phyloP scores from a whole-genome alignment of 2,888 invertebrate species.

The Xylophagus ater region DNA sequence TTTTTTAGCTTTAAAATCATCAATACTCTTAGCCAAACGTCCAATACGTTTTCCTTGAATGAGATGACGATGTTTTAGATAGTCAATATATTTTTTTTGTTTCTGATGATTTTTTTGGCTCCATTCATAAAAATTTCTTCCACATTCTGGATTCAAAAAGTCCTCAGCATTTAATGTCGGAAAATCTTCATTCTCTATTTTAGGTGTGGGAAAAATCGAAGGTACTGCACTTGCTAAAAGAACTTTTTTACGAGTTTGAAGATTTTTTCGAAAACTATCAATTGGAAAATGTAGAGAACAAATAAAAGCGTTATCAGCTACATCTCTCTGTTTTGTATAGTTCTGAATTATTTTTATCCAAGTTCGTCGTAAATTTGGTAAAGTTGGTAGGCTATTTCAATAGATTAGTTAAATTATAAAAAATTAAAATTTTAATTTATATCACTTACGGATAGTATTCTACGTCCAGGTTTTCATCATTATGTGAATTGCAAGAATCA shows the following conservation, averaged over 20 bases:
- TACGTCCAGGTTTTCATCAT: background rate
- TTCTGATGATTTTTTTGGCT: slow-evolving; percentile 5
- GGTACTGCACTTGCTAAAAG: slow-evolving; percentile 5
- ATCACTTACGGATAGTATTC: slow-evolving; percentile 9
- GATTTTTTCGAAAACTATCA: background rate
- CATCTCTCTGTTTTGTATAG: slow-evolving; percentile 5
- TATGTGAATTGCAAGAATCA: background rate
- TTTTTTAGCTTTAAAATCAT: slow-evolving; percentile 10
- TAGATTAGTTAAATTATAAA: background rate
- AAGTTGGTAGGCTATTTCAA: slow-evolving; percentile 3
- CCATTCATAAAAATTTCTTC: slow-evolving; percentile 8
- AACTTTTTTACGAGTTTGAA: slow-evolving; percentile 1
- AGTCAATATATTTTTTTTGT: slow-evolving; percentile 3
- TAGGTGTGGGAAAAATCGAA: slow-evolving; percentile 2
- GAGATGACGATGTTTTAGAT: background rate
- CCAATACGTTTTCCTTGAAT: slow-evolving; percentile 6
- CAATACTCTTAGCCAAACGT: slow-evolving; percentile 8
- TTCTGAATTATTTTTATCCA: slow-evolving; percentile 4
- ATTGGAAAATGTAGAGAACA: slow-evolving; percentile 5
- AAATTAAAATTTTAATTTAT: background rate
- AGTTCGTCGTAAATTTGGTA: background rate
- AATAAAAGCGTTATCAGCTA: background rate
- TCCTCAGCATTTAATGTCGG: background rate
- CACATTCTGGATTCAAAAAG: background rate
- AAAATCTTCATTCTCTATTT: background rate